Evolutionary conservation across 1,140 invertebrate species (phyloP).

Genomic region (Musca vetustissima): DNA sequence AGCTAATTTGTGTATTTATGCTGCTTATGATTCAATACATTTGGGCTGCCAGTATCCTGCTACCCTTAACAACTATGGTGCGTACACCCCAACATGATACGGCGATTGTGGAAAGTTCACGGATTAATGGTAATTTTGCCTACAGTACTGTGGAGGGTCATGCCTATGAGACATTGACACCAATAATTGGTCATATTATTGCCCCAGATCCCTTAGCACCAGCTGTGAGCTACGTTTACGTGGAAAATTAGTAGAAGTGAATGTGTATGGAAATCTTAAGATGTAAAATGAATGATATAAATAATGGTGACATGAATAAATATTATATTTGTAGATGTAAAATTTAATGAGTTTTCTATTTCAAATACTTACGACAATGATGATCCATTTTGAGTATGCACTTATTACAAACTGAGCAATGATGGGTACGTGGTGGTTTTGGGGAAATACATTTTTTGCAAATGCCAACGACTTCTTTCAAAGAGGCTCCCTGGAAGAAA

Average conservation of each 20-base stretch:
- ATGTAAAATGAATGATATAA: no score
- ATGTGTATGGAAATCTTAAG: no score
- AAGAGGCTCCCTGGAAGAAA: conserved; percentile 62
- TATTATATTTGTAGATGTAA: not conserved
- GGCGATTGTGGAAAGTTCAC: conserved; percentile 59
- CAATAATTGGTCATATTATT: conserved; percentile 47
- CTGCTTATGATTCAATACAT: not conserved
- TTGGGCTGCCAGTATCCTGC: conserved; percentile 1
- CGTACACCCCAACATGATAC: conserved; percentile 59
- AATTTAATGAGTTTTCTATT: not conserved
- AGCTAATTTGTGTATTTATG: not conserved
- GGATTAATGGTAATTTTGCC: conserved; percentile 62
- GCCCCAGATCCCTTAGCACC: not conserved
- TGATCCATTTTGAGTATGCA: conserved; percentile 98
- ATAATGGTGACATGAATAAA: not conserved
- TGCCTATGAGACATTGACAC: conserved; percentile 58
- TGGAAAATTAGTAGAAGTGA: not conserved
- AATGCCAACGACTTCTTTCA: conserved; percentile 84
- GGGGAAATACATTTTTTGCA: conserved; percentile 94
- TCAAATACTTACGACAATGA: conserved; percentile 85
- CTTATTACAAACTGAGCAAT: conserved; percentile 92
- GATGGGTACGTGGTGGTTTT: conserved; percentile 92
- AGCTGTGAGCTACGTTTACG: not conserved
- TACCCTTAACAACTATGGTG: conserved; percentile 48
- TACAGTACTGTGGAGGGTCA: conserved; percentile 61